These are phyloP conservation scores for Tragelaphus imberbis DNA, from an alignment of 2,113 vertebrate genomes.

Conservation along the genomic window DNA sequence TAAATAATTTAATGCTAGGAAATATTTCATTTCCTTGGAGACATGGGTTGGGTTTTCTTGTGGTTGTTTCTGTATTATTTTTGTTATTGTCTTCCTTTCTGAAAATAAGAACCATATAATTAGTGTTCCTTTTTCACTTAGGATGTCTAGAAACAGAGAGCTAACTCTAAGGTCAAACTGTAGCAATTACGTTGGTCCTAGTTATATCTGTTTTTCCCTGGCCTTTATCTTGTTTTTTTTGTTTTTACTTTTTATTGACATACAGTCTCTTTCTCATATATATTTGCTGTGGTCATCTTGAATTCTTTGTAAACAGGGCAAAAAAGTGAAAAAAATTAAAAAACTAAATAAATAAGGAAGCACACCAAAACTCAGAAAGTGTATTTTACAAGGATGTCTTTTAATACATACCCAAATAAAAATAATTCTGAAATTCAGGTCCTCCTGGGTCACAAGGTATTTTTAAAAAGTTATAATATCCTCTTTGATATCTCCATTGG, in stretches of 20 bases:
- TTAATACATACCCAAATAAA: not conserved
- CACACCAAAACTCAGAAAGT: not conserved
- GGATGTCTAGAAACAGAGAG: not conserved
- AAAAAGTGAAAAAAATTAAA: not conserved
- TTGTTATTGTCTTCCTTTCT: not conserved
- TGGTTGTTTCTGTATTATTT: not conserved
- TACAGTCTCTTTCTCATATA: not conserved
- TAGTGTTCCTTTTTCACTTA: not conserved
- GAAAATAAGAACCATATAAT: not conserved
- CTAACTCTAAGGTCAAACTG: not conserved
- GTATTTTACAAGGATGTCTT: not conserved
- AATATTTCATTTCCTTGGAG: conserved; percentile 1
- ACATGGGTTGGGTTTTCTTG: not conserved
- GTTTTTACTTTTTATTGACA: not conserved
- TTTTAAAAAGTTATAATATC: not conserved
- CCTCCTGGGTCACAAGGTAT: not conserved
- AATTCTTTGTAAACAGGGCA: not conserved
- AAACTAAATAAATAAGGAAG: not conserved
- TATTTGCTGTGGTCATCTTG: not conserved
- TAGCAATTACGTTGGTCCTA: not conserved
- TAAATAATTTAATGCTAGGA: not conserved
- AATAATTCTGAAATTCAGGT: not conserved
- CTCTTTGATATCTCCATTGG: not conserved
- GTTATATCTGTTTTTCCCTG: not conserved
- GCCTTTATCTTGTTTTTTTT: not conserved